Evolutionary conservation across 2,113 vertebrate species (phyloP).

Genomic region (Ia io): DNA sequence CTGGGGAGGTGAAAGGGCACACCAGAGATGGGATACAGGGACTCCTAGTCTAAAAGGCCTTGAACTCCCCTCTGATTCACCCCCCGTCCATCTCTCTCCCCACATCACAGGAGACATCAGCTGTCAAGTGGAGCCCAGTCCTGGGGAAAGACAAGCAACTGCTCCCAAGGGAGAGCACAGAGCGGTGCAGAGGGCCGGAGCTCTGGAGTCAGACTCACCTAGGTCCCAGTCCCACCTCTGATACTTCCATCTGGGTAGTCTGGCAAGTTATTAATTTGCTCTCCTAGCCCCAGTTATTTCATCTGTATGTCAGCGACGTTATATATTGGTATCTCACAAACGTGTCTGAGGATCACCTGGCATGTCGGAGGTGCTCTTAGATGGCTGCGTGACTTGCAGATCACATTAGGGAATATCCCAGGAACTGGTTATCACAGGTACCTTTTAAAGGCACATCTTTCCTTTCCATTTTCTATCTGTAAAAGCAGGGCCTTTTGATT

Average conservation of each 20-base stretch:
- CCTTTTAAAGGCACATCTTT: background rate
- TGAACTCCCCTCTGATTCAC: background rate
- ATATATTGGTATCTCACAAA: background rate
- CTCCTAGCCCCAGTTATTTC: background rate
- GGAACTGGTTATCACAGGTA: background rate
- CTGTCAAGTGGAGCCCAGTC: background rate
- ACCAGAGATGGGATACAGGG: too few relatives aligned
- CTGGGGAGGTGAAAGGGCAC: background rate
- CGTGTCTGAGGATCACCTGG: background rate
- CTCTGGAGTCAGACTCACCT: background rate
- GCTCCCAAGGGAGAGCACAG: accelerated
- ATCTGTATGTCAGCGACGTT: background rate
- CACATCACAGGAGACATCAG: background rate
- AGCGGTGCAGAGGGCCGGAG: background rate
- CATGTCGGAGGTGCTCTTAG: too few relatives aligned
- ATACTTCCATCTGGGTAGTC: background rate
- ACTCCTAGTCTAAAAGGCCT: background rate
- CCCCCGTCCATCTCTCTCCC: background rate
- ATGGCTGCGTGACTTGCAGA: too few relatives aligned
- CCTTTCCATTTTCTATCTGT: background rate
- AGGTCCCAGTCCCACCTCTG: background rate
- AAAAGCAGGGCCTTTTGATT: background rate
- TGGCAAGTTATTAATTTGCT: background rate
- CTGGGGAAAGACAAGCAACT: background rate
- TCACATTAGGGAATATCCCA: background rate